Base-by-base conservation (phyloP, 1,140 invertebrate genomes). In the Drosophila pandora region DNA sequence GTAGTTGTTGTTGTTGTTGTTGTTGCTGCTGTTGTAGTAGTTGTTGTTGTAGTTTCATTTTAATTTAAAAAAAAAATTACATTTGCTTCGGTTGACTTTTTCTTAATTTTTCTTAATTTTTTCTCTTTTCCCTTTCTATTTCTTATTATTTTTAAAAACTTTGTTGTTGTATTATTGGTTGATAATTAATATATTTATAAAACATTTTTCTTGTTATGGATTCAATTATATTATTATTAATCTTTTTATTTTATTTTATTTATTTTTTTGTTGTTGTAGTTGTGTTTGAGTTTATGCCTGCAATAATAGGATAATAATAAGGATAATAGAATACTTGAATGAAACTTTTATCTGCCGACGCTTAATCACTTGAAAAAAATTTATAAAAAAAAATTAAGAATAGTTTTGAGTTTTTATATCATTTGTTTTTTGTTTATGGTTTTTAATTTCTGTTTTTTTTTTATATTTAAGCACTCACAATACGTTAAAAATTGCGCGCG, bases 231-330 rank as follows among this genome's bases (percentile, higher is more conserved):
- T 28, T 28, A 28, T 28, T 32, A 32, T 34, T 34, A 10, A 10
- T 8, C 8, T 69, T 76, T 77, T 56, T 56, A 54, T 55, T 32
- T 23, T 45, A 17, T 25, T 9, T 21, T 28, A 28, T 28, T 22
- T 54, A 6, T 13, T 57, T 59, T 25, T 17, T 17, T 17, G 17
- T 48, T 70, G 41, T 73, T 68, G 61, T 79, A 64, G 59, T 79
- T 76, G 56, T 79, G 68, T 80, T 84, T 85, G 71, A 82, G 83
- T 87, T 76, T 83, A 76, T 81, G 84, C 79, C 64, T 89, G 63
- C 32, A 61, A 76, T 23, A 22, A 47, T 41, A 61, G 58, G 49
- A 71, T 65, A 34, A 45, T 32, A 21, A 34, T 43, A 63, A 39
- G 30, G 9, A 30, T 48, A 58, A 43, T 67, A 75, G 52, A 41